Conservation (phyloP, 1,140 invertebrate species). For the Andrena cerasifolii region DNA sequence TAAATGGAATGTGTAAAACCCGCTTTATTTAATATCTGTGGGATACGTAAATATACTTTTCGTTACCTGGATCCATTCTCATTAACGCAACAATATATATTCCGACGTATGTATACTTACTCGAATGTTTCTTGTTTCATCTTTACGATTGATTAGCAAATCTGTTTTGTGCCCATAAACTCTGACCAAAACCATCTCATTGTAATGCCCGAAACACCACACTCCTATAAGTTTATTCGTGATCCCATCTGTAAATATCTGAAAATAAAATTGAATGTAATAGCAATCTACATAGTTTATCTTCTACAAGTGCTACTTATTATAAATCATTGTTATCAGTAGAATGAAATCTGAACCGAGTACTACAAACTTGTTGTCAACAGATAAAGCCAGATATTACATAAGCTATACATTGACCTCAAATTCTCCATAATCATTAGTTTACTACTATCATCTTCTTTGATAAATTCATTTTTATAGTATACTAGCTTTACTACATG, state of each 20-base stretch:
- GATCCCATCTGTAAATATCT: constrained; percentile 97
- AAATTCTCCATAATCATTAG: neutral
- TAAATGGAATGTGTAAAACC: constrained; percentile 93
- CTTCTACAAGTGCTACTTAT: neutral
- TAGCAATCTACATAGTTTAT: neutral
- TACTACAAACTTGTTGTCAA: neutral
- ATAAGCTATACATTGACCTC: neutral
- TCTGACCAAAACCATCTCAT: constrained; percentile 92
- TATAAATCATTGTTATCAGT: neutral
- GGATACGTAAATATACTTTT: constrained; percentile 63
- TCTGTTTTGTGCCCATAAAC: constrained; percentile 98
- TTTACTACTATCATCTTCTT: neutral
- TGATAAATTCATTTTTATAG: neutral
- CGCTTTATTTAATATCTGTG: constrained; percentile 88
- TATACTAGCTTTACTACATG: too few relatives aligned
- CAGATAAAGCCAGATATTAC: constrained; percentile 9
- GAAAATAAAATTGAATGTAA: constrained; percentile 54
- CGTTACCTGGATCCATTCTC: constrained; percentile 11
- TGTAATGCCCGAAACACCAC: constrained; percentile 80
- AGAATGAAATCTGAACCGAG: neutral
- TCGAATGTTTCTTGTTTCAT: constrained; percentile 89
- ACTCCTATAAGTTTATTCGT: constrained; percentile 96
- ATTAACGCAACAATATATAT: constrained; percentile 13
- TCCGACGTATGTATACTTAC: constrained; percentile 74
- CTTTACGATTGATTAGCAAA: constrained; percentile 93